Evolutionary conservation across 2,113 vertebrate genomes (phyloP).

Genomic region (Corythoichthys haematopterus): DNA sequence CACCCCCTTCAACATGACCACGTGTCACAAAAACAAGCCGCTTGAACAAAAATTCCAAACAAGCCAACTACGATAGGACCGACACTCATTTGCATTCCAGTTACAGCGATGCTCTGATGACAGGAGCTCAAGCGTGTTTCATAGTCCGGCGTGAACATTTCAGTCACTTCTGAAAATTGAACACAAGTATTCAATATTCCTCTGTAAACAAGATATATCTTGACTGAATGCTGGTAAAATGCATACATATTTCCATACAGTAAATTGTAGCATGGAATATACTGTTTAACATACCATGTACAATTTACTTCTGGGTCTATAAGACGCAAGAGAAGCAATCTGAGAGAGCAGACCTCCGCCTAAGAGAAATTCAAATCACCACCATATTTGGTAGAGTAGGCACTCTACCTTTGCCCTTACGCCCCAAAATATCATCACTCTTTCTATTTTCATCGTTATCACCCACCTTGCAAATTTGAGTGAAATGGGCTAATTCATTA

Average conservation of each 20-base stretch:
- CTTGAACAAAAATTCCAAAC: slow-evolving; percentile 17
- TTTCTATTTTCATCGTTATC: no score
- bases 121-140: not conserved
- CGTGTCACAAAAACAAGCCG: slow-evolving; percentile 49
- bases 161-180: not conserved
- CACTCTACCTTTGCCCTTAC: no score
- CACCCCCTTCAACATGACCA: slow-evolving; percentile 48
- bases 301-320: not conserved
- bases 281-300: not conserved
- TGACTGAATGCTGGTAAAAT: not conserved
- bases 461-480: no score
- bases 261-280: not conserved
- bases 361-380: no score
- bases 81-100: not conserved
- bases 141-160: not conserved
- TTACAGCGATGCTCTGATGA: not conserved
- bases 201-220: no score
- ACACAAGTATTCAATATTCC: not conserved
- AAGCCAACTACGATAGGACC: not conserved
- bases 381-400: no score
- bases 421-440: no score
- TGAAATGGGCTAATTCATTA: no score
- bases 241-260: not conserved
- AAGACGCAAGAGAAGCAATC: no score
- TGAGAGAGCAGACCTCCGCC: no score